A percentile compares a stretch with the other conserved stretches of the same genome.
These are phyloP conservation scores for Sminthurinus aureus DNA, from an alignment of 2,888 invertebrate species.

Conservation along the genomic window DNA sequence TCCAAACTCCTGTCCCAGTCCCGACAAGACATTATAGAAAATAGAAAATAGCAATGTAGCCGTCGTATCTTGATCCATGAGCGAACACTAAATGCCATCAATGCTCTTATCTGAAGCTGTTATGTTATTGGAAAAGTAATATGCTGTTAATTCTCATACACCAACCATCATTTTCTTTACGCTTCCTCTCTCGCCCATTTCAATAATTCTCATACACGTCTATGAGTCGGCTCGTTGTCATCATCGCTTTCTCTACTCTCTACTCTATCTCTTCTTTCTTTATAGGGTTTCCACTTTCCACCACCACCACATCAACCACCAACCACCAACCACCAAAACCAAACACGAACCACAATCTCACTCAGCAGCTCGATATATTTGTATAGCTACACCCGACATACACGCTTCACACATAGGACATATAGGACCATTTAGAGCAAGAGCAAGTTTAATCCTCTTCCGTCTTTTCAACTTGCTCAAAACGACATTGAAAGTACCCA, in stretches of 20 bases:
- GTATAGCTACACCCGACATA: too few species aligned
- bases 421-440: background rate
- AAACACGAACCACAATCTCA: background rate
- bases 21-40: conserved; percentile 1
- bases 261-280: background rate
- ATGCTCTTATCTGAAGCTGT: conserved; percentile 53
- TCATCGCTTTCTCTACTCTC: conserved; percentile 17
- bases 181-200: conserved; percentile 47
- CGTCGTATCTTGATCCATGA: conserved; percentile 50
- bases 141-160: conserved; percentile 56
- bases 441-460: background rate
- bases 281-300: background rate
- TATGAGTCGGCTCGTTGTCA: conserved; percentile 37
- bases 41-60: conserved; percentile 23
- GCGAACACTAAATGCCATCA: conserved; percentile 50
- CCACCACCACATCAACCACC: background rate
- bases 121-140: conserved; percentile 59
- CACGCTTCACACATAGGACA: background rate
- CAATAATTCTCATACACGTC: conserved; percentile 47
- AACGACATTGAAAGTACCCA: background rate
- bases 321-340: background rate
- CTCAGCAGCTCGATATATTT: background rate
- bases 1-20: background rate
- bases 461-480: too few species aligned
- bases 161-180: conserved; percentile 43